These are phyloP conservation scores for Sebastes kiyomatsui DNA, from an alignment of 2,797 vertebrate genomes.

Conservation along the genomic window DNA sequence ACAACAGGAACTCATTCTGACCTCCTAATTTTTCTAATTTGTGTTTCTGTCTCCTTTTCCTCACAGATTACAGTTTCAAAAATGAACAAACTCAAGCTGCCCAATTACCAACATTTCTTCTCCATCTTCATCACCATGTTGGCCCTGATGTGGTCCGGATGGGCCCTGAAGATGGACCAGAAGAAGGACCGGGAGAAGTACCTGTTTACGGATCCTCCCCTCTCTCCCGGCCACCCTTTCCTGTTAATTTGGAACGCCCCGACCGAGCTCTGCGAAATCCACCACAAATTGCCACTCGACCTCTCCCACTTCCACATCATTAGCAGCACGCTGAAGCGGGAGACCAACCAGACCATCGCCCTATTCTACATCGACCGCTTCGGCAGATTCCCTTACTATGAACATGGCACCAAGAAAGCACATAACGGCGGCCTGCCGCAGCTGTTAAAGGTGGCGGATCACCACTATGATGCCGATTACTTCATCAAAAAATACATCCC, in stretches of 20 bases:
- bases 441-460: no score
- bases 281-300: constrained; percentile 75
- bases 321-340: constrained; percentile 76
- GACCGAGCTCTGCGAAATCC: constrained; percentile 79
- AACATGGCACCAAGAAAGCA: no score
- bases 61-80: constrained; percentile 6
- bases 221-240: constrained; percentile 72
- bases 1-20: background rate
- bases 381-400: no score
- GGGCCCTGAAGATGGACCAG: background rate
- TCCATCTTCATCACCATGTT: background rate
- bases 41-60: background rate
- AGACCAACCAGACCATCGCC: no score
- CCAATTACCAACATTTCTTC: background rate
- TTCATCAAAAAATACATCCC: no score
- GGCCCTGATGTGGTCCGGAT: background rate
- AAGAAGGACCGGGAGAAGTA: no score
- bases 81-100: constrained; percentile 21
- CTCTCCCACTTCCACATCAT: constrained; percentile 79
- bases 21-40: background rate
- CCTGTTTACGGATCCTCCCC: no score
- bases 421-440: no score
- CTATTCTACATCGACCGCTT: no score
- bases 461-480: no score
- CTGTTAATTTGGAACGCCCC: constrained; percentile 88